Evolutionary conservation across 2,797 vertebrate species (phyloP).

Genomic region (Parauchenoglanis ngamensis): DNA sequence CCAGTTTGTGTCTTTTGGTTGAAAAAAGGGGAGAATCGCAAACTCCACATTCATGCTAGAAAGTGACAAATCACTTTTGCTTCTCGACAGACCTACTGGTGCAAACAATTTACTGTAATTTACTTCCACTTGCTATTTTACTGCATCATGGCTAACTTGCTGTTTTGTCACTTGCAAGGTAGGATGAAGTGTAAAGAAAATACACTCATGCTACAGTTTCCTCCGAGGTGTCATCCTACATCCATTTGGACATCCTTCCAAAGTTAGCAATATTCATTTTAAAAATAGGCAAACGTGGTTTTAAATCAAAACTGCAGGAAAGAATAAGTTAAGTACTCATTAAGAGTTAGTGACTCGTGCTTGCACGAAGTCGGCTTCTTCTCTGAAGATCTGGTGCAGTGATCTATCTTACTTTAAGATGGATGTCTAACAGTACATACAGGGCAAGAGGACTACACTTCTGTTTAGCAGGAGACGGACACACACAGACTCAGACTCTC

Average conservation of each 20-base stretch:
- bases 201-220: background rate
- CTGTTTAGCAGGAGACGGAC: constrained; percentile 3
- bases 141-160: background rate
- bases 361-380: constrained; percentile 17
- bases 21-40: background rate
- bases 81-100: background rate
- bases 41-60: background rate
- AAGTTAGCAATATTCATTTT: background rate
- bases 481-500: too few relatives aligned
- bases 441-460: constrained; percentile 59
- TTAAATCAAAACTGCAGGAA: background rate
- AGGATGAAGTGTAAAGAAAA: background rate
- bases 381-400: constrained; percentile 39
- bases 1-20: background rate
- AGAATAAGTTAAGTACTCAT: constrained; percentile 15
- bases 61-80: background rate
- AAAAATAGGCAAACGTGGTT: background rate
- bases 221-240: background rate
- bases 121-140: background rate
- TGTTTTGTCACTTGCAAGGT: constrained; percentile 1
- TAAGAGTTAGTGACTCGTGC: constrained; percentile 24
- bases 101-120: background rate
- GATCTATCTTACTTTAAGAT: constrained; percentile 63
- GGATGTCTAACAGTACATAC: constrained; percentile 73
- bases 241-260: background rate